A percentile compares a stretch with the other conserved stretches of the same genome.
These are phyloP conservation scores for Stomatorhinus walkeri DNA, from an alignment of 2,797 vertebrate genomes.

Conservation along the genomic window DNA sequence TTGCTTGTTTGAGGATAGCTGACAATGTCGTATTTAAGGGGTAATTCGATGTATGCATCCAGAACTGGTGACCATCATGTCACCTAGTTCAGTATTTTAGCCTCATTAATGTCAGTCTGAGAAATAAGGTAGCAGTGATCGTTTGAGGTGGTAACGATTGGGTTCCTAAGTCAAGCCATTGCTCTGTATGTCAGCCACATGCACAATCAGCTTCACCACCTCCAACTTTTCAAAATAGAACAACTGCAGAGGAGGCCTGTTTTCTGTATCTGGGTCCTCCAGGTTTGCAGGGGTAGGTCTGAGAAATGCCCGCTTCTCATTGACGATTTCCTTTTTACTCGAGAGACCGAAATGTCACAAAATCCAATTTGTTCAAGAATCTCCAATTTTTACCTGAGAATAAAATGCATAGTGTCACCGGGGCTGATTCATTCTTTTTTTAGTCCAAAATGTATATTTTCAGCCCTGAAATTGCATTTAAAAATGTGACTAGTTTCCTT, in stretches of 20 bases:
- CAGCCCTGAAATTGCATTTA: neutral
- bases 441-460: constrained; percentile 9
- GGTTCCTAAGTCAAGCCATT: neutral
- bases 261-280: neutral
- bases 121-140: neutral
- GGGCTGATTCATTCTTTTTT: neutral
- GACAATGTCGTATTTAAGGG: neutral
- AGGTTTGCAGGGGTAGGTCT: neutral
- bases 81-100: neutral
- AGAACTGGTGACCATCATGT: neutral
- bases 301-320: neutral
- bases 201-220: neutral
- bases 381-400: neutral
- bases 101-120: neutral
- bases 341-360: constrained; percentile 2
- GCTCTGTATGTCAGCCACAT: neutral
- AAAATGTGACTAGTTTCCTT: neutral
- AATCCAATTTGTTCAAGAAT: constrained; percentile 18
- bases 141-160: neutral
- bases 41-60: neutral
- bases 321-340: neutral
- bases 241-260: neutral
- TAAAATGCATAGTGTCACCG: neutral
- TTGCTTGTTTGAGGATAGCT: neutral
- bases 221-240: neutral